These are phyloP conservation scores for Pelusios castaneus DNA, from an alignment of 2,113 vertebrate species.

Conservation along the genomic window DNA sequence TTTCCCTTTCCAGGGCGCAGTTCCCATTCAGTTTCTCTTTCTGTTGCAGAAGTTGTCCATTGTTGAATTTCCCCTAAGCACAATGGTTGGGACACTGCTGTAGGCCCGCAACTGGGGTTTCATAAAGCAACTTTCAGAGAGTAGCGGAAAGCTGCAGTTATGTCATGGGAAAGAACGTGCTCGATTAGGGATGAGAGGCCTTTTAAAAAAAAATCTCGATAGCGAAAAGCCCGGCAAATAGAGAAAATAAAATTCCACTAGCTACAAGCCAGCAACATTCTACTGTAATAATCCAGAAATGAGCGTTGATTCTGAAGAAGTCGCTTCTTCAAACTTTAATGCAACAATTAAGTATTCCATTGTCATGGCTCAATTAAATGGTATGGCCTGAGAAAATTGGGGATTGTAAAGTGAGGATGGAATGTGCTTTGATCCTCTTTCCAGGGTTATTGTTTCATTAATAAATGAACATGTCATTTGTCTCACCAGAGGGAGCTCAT, in stretches of 20 bases:
- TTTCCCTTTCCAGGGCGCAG: not conserved
- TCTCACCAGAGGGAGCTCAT: constrained; percentile 90
- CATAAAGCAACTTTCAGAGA: not conserved
- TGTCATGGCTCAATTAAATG: constrained; percentile 90
- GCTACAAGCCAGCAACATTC: constrained; percentile 62
- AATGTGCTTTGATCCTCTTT: constrained; percentile 97
- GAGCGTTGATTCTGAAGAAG: constrained; percentile 77
- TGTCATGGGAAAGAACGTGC: not conserved
- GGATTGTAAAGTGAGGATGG: constrained; percentile 92
- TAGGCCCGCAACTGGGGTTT: not conserved
- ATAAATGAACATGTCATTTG: constrained; percentile 97
- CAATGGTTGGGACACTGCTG: not conserved
- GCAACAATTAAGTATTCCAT: constrained; percentile 87
- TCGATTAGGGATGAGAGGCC: not conserved
- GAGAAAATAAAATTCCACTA: constrained; percentile 65
- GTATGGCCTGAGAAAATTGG: constrained; percentile 88
- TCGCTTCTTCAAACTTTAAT: constrained; percentile 82
- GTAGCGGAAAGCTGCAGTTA: not conserved
- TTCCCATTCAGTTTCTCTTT: not conserved
- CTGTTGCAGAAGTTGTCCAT: not conserved
- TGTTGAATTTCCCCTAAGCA: not conserved
- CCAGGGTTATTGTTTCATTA: constrained; percentile 96
- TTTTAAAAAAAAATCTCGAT: not conserved
- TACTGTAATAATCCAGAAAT: constrained; percentile 75
- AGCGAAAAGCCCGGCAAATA: not conserved